These are phyloP conservation scores for Pluvialis apricaria DNA, from an alignment of 2,113 vertebrate genomes.

Conservation along the genomic window DNA sequence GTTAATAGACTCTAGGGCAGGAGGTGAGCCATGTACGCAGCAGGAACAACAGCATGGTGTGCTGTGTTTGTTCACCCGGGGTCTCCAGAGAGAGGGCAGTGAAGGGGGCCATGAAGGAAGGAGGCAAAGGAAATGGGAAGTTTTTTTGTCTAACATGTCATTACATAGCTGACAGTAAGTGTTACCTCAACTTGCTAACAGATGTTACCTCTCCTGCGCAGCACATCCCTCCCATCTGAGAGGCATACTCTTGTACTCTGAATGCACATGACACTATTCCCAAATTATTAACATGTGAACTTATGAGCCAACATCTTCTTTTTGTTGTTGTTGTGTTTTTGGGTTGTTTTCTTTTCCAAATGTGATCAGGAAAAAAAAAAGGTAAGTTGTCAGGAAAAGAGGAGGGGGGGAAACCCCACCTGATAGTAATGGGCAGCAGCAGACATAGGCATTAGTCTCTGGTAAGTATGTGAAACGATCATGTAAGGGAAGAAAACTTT, in stretches of 20 bases:
- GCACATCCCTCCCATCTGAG: not conserved
- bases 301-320: not conserved
- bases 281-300: not conserved
- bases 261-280: not conserved
- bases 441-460: not conserved
- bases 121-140: not conserved
- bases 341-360: not conserved
- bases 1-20: not conserved
- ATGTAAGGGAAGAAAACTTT: not conserved
- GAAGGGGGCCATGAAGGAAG: not conserved
- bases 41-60: not conserved
- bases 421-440: not conserved
- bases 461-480: not conserved
- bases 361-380: not conserved
- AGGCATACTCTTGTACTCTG: not conserved
- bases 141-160: not conserved
- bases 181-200: not conserved
- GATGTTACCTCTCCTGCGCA: not conserved
- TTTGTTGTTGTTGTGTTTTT: too few relatives aligned
- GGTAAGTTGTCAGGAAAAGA: not conserved
- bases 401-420: rapidly evolving
- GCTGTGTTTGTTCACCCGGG: not conserved
- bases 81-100: not conserved
- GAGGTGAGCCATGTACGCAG: not conserved
- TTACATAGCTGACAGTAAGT: not conserved